Conservation (phyloP, 2,888 invertebrate genomes). For the Ashinkailepas kermadecensis region DNA sequence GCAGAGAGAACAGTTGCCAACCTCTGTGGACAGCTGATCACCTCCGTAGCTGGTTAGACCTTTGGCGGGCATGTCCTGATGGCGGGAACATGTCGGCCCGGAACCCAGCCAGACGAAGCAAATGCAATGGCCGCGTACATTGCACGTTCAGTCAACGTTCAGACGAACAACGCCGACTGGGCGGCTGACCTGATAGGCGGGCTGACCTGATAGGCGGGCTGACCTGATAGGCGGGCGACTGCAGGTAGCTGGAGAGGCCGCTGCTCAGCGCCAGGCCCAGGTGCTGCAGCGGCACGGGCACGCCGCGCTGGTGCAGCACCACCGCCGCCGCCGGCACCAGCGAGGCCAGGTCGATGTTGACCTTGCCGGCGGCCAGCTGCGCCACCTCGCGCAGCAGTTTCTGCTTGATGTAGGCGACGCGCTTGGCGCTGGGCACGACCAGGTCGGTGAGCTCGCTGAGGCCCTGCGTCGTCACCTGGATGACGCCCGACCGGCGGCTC, state of each 20-base stretch:
- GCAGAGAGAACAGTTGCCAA: no score
- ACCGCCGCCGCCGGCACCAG: background rate
- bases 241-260: background rate
- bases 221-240: background rate
- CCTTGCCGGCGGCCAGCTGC: background rate
- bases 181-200: no score
- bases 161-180: no score
- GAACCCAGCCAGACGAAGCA: no score
- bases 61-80: no score
- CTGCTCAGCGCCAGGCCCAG: background rate
- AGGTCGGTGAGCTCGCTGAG: background rate
- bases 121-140: no score
- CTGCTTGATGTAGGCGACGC: background rate
- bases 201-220: no score
- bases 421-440: background rate
- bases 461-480: background rate
- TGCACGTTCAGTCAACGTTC: no score
- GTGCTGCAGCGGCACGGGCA: background rate
- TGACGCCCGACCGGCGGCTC: background rate
- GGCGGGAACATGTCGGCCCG: no score
- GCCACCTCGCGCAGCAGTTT: background rate
- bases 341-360: background rate
- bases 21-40: no score
- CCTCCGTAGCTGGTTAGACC: no score
- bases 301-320: conserved; percentile 3